phyloP scores from a whole-genome alignment of 2,113 vertebrate species.

The Azemiops feae region DNA sequence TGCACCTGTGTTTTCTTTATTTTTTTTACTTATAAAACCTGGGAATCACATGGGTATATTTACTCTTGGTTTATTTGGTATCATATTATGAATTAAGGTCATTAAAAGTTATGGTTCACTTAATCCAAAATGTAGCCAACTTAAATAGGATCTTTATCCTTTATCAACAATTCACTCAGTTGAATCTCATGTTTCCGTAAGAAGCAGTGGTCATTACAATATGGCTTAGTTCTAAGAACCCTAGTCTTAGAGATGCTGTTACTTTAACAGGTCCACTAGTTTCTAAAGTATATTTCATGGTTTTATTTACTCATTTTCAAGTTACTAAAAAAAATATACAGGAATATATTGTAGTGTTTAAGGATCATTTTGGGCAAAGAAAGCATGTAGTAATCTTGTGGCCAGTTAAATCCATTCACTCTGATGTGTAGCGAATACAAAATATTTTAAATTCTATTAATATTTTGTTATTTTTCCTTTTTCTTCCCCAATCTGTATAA shows the following conservation, averaged over 20 bases:
- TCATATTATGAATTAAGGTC: not conserved
- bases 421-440: not conserved
- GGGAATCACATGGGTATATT: not conserved
- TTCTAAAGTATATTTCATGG: not conserved
- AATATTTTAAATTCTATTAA: constrained; percentile 3
- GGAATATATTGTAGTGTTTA: not conserved
- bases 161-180: not conserved
- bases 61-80: not conserved
- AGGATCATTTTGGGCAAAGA: constrained; percentile 4
- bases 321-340: not conserved
- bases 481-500: not conserved
- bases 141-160: constrained; percentile 2
- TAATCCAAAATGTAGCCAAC: constrained; percentile 21
- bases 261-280: not conserved
- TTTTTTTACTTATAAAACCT: not conserved
- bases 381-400: not conserved
- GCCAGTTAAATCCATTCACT: not conserved
- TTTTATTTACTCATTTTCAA: not conserved
- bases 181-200: not conserved
- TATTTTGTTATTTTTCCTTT: not conserved
- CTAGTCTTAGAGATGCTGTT: not conserved
- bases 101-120: constrained; percentile 13
- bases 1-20: not conserved
- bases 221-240: not conserved
- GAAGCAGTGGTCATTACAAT: not conserved